Base-by-base conservation (phyloP, 1,140 invertebrate species). In the Halictus rubicundus region DNA sequence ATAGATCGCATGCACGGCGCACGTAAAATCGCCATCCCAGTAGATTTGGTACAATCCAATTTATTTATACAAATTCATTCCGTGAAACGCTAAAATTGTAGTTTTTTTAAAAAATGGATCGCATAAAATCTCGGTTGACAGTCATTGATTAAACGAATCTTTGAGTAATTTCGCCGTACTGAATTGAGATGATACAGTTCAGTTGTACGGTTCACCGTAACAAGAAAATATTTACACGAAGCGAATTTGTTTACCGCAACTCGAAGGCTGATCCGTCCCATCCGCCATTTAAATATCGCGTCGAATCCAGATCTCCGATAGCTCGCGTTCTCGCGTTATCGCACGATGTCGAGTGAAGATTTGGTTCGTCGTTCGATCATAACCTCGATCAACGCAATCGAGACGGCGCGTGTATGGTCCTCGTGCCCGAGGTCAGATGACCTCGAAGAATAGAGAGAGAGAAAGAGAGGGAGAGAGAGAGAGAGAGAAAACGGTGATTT, bases 341-440 rank as follows among this genome's bases (percentile, higher is more conserved):
- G n/a, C 76, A n/a, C 54, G 54, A 57, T 57, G 77, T 77, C 68
- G 70, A 81, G 82, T 73, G 72, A 68, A 80, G 42, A 81, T 81
- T 66, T 71, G 60, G 57, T 23, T 65, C 39, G 8, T 60, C 52
- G 74, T 60, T 69, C 68, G 81, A 83, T 83, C 77, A 75, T 84
- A 75, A 84, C 77, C 77, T 84, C 61, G 81, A 73, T 63, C 70
- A 71, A 65, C 54, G 52, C 42, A 46, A 69, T 84, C 39, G 49
- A 12, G 63, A 61, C 63, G 21, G 60, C 46, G 60, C 49, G 32
- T 8, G 54, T 54, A 39, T 64, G 69, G 37, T 64, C 59, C 21
- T 25, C n/a, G 57, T 57, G 49, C 1, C 12, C 61, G 61, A 37
- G 61, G 59, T 61, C 59, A 27, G 10, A 14, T 23, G 54, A 57